These are phyloP conservation scores for Lordiphosa fenestrarum DNA, from an alignment of 2,888 invertebrate species.

Conservation along the genomic window DNA sequence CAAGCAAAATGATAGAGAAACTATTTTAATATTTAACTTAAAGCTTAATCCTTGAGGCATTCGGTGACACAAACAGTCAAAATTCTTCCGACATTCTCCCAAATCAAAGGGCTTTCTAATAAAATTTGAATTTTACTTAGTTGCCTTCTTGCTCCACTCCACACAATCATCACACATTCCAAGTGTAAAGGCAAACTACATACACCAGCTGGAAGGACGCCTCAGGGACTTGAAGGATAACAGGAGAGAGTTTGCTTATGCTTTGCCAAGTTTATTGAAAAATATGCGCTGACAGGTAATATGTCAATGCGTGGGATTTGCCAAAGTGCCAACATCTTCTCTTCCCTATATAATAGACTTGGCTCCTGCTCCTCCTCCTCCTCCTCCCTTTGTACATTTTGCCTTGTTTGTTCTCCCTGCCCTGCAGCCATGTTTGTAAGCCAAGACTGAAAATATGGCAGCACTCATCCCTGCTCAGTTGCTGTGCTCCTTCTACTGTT, in stretches of 20 bases:
- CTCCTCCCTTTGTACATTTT: background rate
- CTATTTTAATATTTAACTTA: slow-evolving; percentile 33
- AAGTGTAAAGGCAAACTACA: slow-evolving; percentile 6
- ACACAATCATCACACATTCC: slow-evolving; percentile 21
- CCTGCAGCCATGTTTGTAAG: slow-evolving; percentile 49
- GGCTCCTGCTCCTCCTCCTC: slow-evolving; percentile 1
- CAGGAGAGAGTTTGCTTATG: slow-evolving; percentile 47
- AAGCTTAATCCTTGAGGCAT: slow-evolving; percentile 27
- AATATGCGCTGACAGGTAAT: slow-evolving; percentile 75
- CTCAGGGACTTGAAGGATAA: slow-evolving; percentile 5
- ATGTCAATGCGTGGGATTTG: slow-evolving; percentile 74
- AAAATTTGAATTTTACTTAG: slow-evolving; percentile 39
- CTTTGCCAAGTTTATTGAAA: slow-evolving; percentile 74
- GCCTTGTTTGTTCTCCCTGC: slow-evolving; percentile 38
- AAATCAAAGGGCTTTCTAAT: slow-evolving; percentile 41
- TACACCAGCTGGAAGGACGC: slow-evolving; percentile 13
- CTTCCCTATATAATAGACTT: slow-evolving; percentile 47
- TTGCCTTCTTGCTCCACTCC: slow-evolving; percentile 19
- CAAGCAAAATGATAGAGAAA: background rate
- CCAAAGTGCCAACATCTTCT: slow-evolving; percentile 53
- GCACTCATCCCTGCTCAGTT: slow-evolving; percentile 47
- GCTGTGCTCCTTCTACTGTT: slow-evolving; percentile 4
- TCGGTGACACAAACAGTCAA: slow-evolving; percentile 10
- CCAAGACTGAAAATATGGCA: slow-evolving; percentile 65
- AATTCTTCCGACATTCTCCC: slow-evolving; percentile 24